phyloP scores from a whole-genome alignment of 2,797 vertebrate genomes.

The Sebastes iracundus region DNA sequence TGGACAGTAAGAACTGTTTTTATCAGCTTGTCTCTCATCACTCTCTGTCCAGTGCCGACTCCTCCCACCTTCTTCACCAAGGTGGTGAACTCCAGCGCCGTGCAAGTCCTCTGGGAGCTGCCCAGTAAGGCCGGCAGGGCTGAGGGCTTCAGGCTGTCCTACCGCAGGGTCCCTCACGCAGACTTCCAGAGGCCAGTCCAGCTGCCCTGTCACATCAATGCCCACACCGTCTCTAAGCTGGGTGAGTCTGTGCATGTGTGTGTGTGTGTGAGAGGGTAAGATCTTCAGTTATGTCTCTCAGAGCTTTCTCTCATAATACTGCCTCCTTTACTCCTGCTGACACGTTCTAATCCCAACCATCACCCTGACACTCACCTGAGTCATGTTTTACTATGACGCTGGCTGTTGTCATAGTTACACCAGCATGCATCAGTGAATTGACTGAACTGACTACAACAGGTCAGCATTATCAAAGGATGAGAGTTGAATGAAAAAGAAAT shows the following conservation, averaged over 20 bases:
- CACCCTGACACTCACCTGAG: not conserved
- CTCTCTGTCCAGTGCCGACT: constrained; percentile 67
- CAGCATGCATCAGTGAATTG: not conserved
- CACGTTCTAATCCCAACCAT: no score
- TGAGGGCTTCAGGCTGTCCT: constrained; percentile 82
- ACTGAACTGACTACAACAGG: not conserved
- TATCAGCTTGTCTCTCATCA: not conserved
- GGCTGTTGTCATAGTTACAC: not conserved
- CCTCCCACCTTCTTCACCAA: constrained; percentile 82
- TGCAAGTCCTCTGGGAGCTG: constrained; percentile 85
- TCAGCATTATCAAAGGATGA: not conserved
- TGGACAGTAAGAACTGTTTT: not conserved
- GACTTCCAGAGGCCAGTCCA: constrained; percentile 73
- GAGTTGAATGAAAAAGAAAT: not conserved
- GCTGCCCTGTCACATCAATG: constrained; percentile 68
- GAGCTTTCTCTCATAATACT: no score
- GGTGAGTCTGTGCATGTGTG: constrained; percentile 62
- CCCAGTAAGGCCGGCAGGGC: constrained; percentile 72
- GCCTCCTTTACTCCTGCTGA: no score
- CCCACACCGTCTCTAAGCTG: constrained; percentile 76
- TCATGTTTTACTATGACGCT: not conserved
- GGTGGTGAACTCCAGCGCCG: constrained; percentile 76
- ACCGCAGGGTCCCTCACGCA: constrained; percentile 73
- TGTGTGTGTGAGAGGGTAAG: not conserved
- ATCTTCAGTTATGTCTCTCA: not conserved